Evolutionary conservation across 1,140 invertebrate species (phyloP).

Genomic region (Episyrphus balteatus): DNA sequence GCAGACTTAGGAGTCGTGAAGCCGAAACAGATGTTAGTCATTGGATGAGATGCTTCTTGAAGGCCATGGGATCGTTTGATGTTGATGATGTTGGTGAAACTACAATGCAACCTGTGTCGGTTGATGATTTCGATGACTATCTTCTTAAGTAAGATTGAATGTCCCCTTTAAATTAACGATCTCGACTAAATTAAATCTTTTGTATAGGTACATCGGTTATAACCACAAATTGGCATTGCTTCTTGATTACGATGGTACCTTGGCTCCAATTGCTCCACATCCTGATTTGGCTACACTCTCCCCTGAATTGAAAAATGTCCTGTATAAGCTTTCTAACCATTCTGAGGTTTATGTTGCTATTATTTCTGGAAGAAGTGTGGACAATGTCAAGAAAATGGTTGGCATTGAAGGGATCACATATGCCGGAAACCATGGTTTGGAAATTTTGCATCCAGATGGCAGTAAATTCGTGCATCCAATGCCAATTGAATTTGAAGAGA

Average conservation of each 20-base stretch:
- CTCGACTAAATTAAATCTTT: not conserved
- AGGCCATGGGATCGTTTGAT: constrained; percentile 71
- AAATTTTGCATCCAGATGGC: constrained; percentile 80
- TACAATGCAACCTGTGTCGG: constrained; percentile 71
- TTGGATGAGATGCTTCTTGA: constrained; percentile 81
- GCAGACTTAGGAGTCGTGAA: constrained; percentile 67
- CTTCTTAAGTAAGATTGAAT: constrained; percentile 60
- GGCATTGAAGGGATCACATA: constrained; percentile 84
- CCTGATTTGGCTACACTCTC: constrained; percentile 78
- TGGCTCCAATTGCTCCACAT: constrained; percentile 79
- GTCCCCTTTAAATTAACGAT: not conserved
- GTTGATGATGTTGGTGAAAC: constrained; percentile 71
- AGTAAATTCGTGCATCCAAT: constrained; percentile 84
- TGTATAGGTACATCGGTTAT: constrained; percentile 66
- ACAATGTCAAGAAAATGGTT: constrained; percentile 83
- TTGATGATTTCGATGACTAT: constrained; percentile 81
- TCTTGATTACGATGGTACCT: constrained; percentile 81
- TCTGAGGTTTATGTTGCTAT: constrained; percentile 81
- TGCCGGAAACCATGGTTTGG: constrained; percentile 80
- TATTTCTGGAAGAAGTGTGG: constrained; percentile 73
- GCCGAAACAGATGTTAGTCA: constrained; percentile 74
- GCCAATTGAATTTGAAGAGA: constrained; percentile 72
- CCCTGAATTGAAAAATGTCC: constrained; percentile 69
- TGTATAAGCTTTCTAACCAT: constrained; percentile 74
- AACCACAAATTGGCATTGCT: constrained; percentile 73